phyloP scores from a whole-genome alignment of 2,888 invertebrate genomes.

The Drosophila quinaria region DNA sequence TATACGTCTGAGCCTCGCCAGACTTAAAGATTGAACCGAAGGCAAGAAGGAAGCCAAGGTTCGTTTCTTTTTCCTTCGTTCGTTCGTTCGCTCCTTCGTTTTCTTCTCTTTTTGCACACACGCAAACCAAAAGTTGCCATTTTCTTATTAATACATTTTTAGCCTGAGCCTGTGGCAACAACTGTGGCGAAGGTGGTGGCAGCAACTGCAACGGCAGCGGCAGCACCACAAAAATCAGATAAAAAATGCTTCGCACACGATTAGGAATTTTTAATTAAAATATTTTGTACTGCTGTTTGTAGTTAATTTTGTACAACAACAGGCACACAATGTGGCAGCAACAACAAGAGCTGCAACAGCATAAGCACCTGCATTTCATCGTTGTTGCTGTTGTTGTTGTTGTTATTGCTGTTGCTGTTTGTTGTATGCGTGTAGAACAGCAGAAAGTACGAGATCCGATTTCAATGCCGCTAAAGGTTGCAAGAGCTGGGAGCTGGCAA shows the following conservation, averaged over 20 bases:
- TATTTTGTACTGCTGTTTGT: slow-evolving; percentile 85
- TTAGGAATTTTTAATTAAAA: slow-evolving; percentile 86
- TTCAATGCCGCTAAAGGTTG: slow-evolving; percentile 72
- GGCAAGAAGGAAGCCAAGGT: slow-evolving; percentile 3
- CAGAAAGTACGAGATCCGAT: slow-evolving; percentile 80
- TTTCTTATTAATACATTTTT: slow-evolving; percentile 84
- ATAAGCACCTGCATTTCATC: slow-evolving; percentile 73
- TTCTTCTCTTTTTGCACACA: slow-evolving; percentile 56
- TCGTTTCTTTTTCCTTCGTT: not conserved
- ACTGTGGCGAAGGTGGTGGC: slow-evolving; percentile 28
- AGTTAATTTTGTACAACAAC: slow-evolving; percentile 80
- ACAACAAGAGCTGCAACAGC: slow-evolving; percentile 17
- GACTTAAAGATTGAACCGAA: slow-evolving; percentile 25
- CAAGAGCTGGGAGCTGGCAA: slow-evolving; percentile 1
- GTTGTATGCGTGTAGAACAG: slow-evolving; percentile 82
- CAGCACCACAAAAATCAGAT: slow-evolving; percentile 80
- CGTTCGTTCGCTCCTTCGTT: not conserved
- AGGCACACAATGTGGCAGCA: slow-evolving; percentile 68
- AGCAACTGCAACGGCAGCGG: slow-evolving; percentile 6
- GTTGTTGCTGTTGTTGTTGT: slow-evolving; percentile 39
- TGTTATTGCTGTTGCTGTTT: slow-evolving; percentile 56
- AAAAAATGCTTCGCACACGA: slow-evolving; percentile 86
- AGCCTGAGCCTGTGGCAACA: slow-evolving; percentile 37
- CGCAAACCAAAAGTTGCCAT: slow-evolving; percentile 65
- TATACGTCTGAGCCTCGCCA: slow-evolving; percentile 75